Conservation (phyloP, 2,888 invertebrate genomes). For the Idaea straminata region DNA sequence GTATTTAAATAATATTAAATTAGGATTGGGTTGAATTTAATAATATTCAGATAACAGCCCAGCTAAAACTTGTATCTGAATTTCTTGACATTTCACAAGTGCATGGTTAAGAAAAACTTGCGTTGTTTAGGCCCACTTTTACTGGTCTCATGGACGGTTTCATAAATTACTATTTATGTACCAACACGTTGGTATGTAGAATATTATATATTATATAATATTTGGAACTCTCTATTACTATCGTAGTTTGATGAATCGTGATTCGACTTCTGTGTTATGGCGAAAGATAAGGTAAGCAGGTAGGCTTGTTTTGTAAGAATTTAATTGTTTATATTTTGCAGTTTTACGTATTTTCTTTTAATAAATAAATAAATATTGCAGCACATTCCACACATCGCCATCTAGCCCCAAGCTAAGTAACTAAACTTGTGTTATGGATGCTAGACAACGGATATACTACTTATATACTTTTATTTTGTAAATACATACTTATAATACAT, state of each 20-base stretch:
- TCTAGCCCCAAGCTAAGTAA: too few species aligned
- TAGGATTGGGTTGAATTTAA: neutral
- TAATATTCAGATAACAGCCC: too few species aligned
- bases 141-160: neutral
- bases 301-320: too few species aligned
- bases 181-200: neutral
- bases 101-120: neutral
- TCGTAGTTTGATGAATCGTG: neutral
- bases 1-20: neutral
- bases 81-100: neutral
- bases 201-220: neutral
- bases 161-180: neutral
- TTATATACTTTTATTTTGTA: too few species aligned
- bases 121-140: neutral
- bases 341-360: too few species aligned
- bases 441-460: too few species aligned
- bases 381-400: too few species aligned
- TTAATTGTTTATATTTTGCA: too few species aligned
- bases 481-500: too few species aligned
- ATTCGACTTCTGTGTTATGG: neutral
- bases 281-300: too few species aligned
- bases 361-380: too few species aligned
- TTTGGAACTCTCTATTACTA: neutral
- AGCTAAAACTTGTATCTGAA: neutral
- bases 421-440: too few species aligned